Conservation (phyloP, 2,888 invertebrate genomes). For the Oxycera nigricornis region DNA sequence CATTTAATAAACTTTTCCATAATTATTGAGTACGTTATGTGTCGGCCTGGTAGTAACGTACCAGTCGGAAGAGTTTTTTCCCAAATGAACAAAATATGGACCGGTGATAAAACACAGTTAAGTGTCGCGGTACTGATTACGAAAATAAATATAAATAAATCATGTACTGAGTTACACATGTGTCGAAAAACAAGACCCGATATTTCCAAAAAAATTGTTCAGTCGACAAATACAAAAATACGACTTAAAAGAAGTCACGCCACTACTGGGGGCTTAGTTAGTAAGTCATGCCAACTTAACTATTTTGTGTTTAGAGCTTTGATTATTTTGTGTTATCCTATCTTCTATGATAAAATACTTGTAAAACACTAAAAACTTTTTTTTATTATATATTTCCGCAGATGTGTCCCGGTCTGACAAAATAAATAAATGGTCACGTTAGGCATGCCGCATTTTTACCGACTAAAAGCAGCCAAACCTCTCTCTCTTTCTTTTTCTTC, state of each 20-base stretch:
- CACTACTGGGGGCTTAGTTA: not conserved
- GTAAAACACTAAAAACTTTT: not conserved
- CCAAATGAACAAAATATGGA: conserved; percentile 39
- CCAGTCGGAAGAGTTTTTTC: conserved; percentile 39
- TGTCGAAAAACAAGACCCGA: not conserved
- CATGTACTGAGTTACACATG: not conserved
- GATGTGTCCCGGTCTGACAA: not conserved
- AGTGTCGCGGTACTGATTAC: conserved; percentile 15
- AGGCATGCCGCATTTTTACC: no score
- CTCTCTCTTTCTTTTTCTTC: no score
- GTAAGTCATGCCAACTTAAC: not conserved
- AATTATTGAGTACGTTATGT: conserved; percentile 26
- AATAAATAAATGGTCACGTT: not conserved
- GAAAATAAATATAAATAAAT: not conserved
- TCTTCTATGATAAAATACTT: not conserved
- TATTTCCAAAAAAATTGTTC: not conserved
- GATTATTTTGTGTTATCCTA: not conserved
- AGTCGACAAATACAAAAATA: not conserved
- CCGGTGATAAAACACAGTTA: conserved; percentile 38
- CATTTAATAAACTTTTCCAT: conserved; percentile 33
- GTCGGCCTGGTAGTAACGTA: conserved; percentile 21
- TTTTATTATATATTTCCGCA: not conserved
- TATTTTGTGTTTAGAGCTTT: not conserved
- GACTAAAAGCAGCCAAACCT: no score
- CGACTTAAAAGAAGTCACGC: not conserved